These are phyloP conservation scores for Papilio demoleus DNA, from an alignment of 2,888 invertebrate genomes.

Conservation along the genomic window DNA sequence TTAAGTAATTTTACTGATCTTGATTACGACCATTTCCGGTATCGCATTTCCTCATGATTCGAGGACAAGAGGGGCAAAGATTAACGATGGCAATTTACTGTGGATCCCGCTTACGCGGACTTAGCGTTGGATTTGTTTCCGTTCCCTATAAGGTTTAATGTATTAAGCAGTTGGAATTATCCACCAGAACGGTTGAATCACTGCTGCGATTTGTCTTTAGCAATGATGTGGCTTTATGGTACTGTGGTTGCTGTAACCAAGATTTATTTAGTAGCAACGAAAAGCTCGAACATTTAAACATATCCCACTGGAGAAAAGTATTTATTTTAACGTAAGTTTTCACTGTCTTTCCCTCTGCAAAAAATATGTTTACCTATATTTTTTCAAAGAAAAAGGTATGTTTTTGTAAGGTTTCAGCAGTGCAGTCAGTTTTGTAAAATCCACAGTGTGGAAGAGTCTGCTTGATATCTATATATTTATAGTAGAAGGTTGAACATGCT, in stretches of 20 bases:
- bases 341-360: neutral
- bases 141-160: slow-evolving; percentile 22
- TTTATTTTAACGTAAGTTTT: neutral
- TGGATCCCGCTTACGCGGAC: slow-evolving; percentile 21
- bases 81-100: slow-evolving; percentile 31
- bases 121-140: slow-evolving; percentile 34
- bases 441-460: neutral
- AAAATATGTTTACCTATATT: neutral
- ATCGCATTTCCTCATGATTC: slow-evolving; percentile 28
- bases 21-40: slow-evolving; percentile 21
- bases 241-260: neutral
- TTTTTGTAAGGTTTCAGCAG: neutral
- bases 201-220: slow-evolving; percentile 14
- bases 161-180: slow-evolving; percentile 22
- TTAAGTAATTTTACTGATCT: slow-evolving; percentile 11
- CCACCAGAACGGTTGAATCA: slow-evolving; percentile 3
- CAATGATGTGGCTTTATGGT: slow-evolving; percentile 13
- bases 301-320: neutral
- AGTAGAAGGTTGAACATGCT: neutral
- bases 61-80: slow-evolving; percentile 31
- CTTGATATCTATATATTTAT: neutral
- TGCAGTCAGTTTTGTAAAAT: neutral
- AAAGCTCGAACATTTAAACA: neutral
- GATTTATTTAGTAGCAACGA: neutral
- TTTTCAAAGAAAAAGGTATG: neutral